Evolutionary conservation across 2,113 vertebrate genomes (phyloP), one percentile per base, ranked within the genome.

Genomic region (Cheilinus undulatus): DNA sequence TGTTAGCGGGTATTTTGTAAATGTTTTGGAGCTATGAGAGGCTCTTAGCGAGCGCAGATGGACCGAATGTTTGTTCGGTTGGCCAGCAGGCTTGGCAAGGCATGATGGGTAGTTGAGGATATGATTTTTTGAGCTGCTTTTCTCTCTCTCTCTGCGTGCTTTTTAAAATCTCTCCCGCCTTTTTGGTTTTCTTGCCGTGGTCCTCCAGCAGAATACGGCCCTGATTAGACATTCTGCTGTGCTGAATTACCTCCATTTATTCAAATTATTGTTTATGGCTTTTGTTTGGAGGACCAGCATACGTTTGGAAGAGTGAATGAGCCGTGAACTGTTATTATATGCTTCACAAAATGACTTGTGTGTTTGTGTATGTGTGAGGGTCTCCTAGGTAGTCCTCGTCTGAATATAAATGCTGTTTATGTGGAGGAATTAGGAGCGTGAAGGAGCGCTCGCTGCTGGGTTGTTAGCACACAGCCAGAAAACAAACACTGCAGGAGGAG

Each of bases 221-320:
- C 89, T 94, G 93, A 93, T 93, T 94, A 92, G 86, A 91, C 87
- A 90, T 93, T 94, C 87, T 92, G 85, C 84, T 56, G 81, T 71
- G 82, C 81, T 78, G 91, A 93, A 93, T 93, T 91, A 89, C 88
- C 88, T 90, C 83, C 85, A 92, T 93, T 93, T 93, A 93, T 93
- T 93, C 88, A 93, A 93, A 94, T 94, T 89, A 94, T 93, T 94
- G 92, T 94, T 94, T 93, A 86, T 90, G 91, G 65, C 90, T 92
- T 93, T 93, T 93, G 88, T 93, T 91, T 92, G 83, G 91, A 92
- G 91, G 89, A 72, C 86, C 90, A 88, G 84, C 82, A 77, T 84
- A 90, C 83, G 80, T 90, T 86, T 89, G 85, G 76, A 92, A 91
- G 88, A 89, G 58, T 91, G 83, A 92, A 93, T 87, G 82, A 91